These are phyloP conservation scores for Aphelinus certus DNA, from an alignment of 1,140 invertebrate genomes.

Conservation along the genomic window DNA sequence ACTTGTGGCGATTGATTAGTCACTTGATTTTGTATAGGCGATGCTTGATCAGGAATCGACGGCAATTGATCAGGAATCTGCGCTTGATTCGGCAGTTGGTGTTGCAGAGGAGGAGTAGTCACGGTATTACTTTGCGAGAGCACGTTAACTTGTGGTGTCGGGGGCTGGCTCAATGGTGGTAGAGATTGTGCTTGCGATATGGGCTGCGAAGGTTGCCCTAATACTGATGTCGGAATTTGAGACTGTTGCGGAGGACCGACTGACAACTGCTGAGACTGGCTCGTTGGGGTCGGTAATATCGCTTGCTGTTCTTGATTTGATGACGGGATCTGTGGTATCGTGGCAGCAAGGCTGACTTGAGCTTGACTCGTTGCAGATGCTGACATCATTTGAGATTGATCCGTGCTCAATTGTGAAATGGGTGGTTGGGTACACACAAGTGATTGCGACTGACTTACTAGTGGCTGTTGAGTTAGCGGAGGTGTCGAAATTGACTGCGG, in stretches of 20 bases:
- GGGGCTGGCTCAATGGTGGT: slow-evolving; percentile 19
- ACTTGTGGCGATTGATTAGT: slow-evolving; percentile 26
- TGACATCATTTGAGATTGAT: slow-evolving; percentile 41
- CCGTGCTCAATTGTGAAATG: slow-evolving; percentile 39
- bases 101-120: slow-evolving; percentile 42
- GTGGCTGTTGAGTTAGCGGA: slow-evolving; percentile 38
- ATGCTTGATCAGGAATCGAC: slow-evolving; percentile 18
- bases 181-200: slow-evolving; percentile 32
- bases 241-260: slow-evolving; percentile 16
- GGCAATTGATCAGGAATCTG: slow-evolving; percentile 45
- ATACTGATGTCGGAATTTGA: slow-evolving; percentile 43
- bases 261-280: slow-evolving; percentile 32
- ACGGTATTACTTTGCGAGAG: slow-evolving; percentile 49
- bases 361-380: slow-evolving; percentile 36
- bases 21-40: slow-evolving; percentile 35
- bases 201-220: slow-evolving; percentile 40
- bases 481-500: slow-evolving; percentile 41
- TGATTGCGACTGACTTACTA: slow-evolving; percentile 41
- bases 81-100: slow-evolving; percentile 47
- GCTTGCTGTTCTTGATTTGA: slow-evolving; percentile 32
- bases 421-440: slow-evolving; percentile 35
- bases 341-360: slow-evolving; percentile 13
- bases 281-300: slow-evolving; percentile 34
- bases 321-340: slow-evolving; percentile 37
- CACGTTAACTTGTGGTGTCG: slow-evolving; percentile 51